A percentile compares a stretch with the other conserved stretches of the same genome.
Evolutionary conservation across 1,140 invertebrate genomes (phyloP).

Genomic region (Micrasema longulum): DNA sequence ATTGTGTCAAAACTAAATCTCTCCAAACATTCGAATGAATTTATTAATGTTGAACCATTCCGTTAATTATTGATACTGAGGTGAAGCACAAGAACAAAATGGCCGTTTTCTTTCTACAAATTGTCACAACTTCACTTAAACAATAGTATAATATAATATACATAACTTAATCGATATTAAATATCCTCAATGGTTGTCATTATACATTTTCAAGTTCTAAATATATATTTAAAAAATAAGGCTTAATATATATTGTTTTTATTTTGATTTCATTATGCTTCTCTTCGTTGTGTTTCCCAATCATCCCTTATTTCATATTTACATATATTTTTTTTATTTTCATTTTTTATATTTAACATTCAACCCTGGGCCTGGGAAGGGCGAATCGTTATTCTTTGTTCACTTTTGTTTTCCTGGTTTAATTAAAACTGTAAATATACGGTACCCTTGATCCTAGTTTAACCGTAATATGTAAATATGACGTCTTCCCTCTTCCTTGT

Average conservation of each 20-base stretch:
- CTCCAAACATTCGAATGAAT: slow-evolving; percentile 32
- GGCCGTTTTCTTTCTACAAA: slow-evolving; percentile 55
- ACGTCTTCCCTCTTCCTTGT: slow-evolving; percentile 43
- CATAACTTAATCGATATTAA: slow-evolving; percentile 67
- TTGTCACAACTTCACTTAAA: slow-evolving; percentile 70
- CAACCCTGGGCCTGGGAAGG: background rate
- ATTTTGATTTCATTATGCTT: slow-evolving; percentile 52
- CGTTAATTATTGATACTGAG: too few species aligned
- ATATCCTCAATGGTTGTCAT: slow-evolving; percentile 71
- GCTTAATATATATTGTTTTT: slow-evolving; percentile 55
- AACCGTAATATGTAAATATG: slow-evolving; percentile 52
- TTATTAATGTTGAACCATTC: slow-evolving; percentile 20
- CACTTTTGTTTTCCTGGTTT: background rate
- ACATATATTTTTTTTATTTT: slow-evolving; percentile 46
- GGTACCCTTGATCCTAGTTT: background rate
- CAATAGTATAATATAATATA: slow-evolving; percentile 70
- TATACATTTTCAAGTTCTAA: slow-evolving; percentile 72
- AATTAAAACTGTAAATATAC: background rate
- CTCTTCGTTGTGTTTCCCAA: slow-evolving; percentile 51
- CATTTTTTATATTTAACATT: background rate
- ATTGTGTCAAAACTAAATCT: slow-evolving; percentile 31
- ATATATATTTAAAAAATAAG: slow-evolving; percentile 67
- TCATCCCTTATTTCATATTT: slow-evolving; percentile 53
- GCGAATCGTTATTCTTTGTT: background rate
- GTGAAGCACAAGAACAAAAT: slow-evolving; percentile 24